Evolutionary conservation across 1,140 invertebrate species (phyloP).

Genomic region (Odontomachus brunneus): DNA sequence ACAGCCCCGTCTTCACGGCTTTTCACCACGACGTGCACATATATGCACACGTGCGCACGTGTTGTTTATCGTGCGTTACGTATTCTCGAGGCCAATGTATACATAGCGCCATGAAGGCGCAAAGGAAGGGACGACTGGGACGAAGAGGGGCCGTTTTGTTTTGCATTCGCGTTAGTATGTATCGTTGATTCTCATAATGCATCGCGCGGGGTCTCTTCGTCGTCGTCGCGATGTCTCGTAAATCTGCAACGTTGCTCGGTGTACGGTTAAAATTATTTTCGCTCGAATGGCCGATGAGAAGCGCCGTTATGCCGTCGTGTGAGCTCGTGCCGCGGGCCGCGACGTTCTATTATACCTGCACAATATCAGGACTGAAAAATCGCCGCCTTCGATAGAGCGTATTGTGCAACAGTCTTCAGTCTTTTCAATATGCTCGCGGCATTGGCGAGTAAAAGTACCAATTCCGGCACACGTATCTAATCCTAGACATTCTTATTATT

Average conservation of each 20-base stretch:
- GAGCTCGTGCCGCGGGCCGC: not conserved
- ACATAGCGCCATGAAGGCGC: constrained; percentile 51
- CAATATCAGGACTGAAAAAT: constrained; percentile 1
- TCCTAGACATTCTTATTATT: no score
- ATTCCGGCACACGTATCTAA: no score
- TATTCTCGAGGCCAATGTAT: constrained; percentile 66
- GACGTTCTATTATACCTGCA: not conserved
- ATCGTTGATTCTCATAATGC: constrained; percentile 64
- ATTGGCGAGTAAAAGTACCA: no score
- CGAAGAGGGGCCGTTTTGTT: constrained; percentile 33
- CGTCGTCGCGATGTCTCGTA: constrained; percentile 60
- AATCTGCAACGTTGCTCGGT: constrained; percentile 66
- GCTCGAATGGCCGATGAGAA: constrained; percentile 17
- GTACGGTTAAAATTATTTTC: constrained; percentile 66
- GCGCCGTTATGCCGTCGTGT: constrained; percentile 1
- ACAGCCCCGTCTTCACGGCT: not conserved
- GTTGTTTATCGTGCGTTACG: constrained; percentile 75
- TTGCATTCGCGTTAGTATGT: constrained; percentile 24
- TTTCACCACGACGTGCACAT: constrained; percentile 62
- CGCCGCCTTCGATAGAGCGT: not conserved
- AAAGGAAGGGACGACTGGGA: not conserved
- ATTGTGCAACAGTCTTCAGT: not conserved
- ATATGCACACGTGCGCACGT: constrained; percentile 64
- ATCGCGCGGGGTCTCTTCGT: not conserved
- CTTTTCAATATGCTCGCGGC: no score